phyloP scores from a whole-genome alignment of 2,797 vertebrate genomes.

The Salmo trutta region DNA sequence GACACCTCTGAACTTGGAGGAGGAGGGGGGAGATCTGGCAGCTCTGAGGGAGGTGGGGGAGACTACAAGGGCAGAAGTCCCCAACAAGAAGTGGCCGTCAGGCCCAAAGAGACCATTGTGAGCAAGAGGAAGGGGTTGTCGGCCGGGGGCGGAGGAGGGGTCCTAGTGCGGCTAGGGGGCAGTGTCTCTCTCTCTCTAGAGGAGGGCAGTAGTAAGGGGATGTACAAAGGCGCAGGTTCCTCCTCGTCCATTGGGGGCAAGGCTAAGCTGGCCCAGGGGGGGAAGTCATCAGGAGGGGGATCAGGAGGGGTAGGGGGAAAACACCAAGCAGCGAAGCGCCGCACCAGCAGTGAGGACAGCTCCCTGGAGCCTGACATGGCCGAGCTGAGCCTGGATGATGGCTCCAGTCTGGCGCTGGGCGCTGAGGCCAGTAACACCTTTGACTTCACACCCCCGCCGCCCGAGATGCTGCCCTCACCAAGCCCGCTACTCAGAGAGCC shows the following conservation, averaged over 20 bases:
- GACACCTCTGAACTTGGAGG: conserved; percentile 68
- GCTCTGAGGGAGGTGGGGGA: conserved; percentile 64
- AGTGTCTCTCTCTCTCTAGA: conserved; percentile 71
- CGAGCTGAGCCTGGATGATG: conserved; percentile 93
- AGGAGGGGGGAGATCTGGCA: conserved; percentile 31
- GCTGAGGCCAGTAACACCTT: conserved; percentile 98
- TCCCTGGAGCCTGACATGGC: conserved; percentile 95
- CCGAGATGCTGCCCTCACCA: conserved; percentile 75
- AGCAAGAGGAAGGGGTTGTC: conserved; percentile 88
- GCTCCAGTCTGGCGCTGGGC: conserved; percentile 90
- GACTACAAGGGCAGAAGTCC: conserved; percentile 70
- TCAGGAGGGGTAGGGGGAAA: conserved; percentile 53
- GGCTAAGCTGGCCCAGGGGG: conserved; percentile 78
- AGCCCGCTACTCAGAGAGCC: conserved; percentile 81
- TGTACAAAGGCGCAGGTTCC: conserved; percentile 81
- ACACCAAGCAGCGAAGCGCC: conserved; percentile 84
- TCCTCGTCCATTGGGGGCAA: conserved; percentile 75
- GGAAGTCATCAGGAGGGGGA: conserved; percentile 59
- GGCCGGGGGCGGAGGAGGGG: conserved; percentile 70
- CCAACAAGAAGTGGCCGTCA: conserved; percentile 86
- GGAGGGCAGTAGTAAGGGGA: conserved; percentile 79
- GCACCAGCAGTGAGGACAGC: conserved; percentile 98
- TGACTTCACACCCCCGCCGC: conserved; percentile 83
- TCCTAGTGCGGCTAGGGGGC: conserved; percentile 82
- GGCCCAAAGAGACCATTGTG: conserved; percentile 88